A percentile compares a stretch with the other conserved stretches of the same genome.
Conservation (phyloP, 53 echinoderm and acorn worm species). For the Apostichopus leukothele region DNA sequence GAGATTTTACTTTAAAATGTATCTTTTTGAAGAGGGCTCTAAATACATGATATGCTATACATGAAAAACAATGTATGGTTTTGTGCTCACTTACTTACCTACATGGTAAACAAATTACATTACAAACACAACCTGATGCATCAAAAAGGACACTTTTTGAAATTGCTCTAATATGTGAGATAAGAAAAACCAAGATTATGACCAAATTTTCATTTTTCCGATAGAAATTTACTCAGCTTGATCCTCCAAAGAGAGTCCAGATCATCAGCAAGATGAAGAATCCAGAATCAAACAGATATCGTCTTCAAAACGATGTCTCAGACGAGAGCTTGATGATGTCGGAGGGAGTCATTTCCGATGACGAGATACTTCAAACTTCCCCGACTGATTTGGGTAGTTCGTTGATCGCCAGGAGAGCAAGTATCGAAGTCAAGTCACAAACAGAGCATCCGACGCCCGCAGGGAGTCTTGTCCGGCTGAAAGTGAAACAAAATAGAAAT, state of each 20-base stretch:
- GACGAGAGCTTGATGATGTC: slow-evolving; percentile 1
- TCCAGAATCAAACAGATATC: background rate
- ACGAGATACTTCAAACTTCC: background rate
- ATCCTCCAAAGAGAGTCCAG: background rate
- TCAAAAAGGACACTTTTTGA: no score
- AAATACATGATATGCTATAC: no score
- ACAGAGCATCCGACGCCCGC: background rate
- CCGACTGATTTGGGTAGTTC: background rate
- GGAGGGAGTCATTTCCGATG: background rate
- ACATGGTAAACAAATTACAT: no score
- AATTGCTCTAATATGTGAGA: no score
- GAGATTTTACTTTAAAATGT: no score
- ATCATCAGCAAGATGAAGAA: background rate
- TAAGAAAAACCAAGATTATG: no score
- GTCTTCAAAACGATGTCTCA: background rate
- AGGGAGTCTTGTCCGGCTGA: background rate
- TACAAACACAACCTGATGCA: no score
- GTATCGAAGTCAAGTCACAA: slow-evolving; percentile 11
- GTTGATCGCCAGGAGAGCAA: slow-evolving; percentile 12
- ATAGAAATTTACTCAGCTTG: slow-evolving; percentile 14
- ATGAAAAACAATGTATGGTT: no score
- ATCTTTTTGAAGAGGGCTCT: no score
- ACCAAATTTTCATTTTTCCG: background rate
- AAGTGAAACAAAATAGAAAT: background rate
- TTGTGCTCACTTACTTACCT: no score